These are phyloP conservation scores for Actias luna DNA, from an alignment of 2,888 invertebrate species.

Conservation along the genomic window DNA sequence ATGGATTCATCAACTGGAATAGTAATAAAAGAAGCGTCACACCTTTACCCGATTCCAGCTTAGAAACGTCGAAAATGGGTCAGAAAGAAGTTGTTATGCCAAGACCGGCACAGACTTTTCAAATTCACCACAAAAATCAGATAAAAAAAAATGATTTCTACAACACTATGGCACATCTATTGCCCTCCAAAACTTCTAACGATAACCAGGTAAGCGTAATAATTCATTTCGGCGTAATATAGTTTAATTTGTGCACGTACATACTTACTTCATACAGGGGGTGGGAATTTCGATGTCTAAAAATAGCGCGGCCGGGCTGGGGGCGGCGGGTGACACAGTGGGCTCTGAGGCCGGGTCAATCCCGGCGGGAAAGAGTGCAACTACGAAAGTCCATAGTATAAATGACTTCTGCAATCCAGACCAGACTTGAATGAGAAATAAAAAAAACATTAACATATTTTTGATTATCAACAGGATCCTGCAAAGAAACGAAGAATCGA, in stretches of 20 bases:
- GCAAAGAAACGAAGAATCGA: slow-evolving; percentile 73
- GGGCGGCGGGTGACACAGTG: slow-evolving; percentile 72
- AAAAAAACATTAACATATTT: slow-evolving; percentile 16
- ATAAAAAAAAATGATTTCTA: slow-evolving; percentile 68
- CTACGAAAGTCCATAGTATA: slow-evolving; percentile 35
- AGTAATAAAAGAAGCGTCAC: slow-evolving; percentile 75
- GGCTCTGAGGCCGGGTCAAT: slow-evolving; percentile 73
- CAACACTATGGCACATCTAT: slow-evolving; percentile 75
- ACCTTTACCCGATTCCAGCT: slow-evolving; percentile 51
- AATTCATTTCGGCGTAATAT: slow-evolving; percentile 18
- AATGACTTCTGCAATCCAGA: slow-evolving; percentile 35
- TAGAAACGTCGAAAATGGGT: slow-evolving; percentile 56
- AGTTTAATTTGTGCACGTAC: slow-evolving; percentile 21
- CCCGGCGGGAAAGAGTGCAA: slow-evolving; percentile 48
- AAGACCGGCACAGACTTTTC: slow-evolving; percentile 78
- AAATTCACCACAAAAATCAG: slow-evolving; percentile 51
- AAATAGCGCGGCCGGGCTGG: slow-evolving; percentile 74
- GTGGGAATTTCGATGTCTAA: slow-evolving; percentile 68
- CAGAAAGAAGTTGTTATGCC: slow-evolving; percentile 85
- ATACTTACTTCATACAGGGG: slow-evolving; percentile 37
- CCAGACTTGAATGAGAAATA: background rate
- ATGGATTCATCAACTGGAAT: slow-evolving; percentile 78
- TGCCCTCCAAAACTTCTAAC: slow-evolving; percentile 74
- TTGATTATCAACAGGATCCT: slow-evolving; percentile 55
- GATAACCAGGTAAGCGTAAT: slow-evolving; percentile 79